Evolutionary conservation across 2,888 invertebrate species (phyloP).

Genomic region (Pristionchus maxplancki): DNA sequence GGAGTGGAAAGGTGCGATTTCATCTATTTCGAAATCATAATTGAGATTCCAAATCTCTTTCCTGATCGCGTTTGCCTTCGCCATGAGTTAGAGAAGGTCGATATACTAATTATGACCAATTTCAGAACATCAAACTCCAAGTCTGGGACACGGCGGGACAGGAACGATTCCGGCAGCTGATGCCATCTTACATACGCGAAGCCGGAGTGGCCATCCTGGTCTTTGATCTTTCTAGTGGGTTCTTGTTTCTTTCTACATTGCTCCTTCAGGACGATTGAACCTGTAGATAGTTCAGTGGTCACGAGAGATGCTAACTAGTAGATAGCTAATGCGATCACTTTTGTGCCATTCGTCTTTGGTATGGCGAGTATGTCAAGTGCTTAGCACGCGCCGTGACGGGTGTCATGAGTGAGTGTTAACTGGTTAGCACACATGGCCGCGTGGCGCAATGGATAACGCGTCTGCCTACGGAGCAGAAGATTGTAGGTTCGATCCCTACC

Average conservation of each 20-base stretch:
- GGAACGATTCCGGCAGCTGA: constrained; percentile 64
- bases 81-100: no score
- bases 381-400: background rate
- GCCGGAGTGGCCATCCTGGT: constrained; percentile 62
- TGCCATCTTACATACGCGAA: constrained; percentile 63
- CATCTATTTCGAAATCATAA: background rate
- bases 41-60: background rate
- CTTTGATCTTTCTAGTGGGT: constrained; percentile 47
- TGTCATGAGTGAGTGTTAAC: background rate
- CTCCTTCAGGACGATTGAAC: no score
- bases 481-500: constrained; percentile 75
- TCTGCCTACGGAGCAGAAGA: constrained; percentile 78
- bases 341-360: background rate
- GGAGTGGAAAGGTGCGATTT: constrained; percentile 59
- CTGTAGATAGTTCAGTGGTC: no score
- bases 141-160: constrained; percentile 68
- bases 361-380: background rate
- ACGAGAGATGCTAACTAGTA: no score
- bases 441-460: constrained; percentile 70
- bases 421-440: constrained; percentile 22
- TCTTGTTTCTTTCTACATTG: background rate
- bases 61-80: no score
- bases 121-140: constrained; percentile 61
- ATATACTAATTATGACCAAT: no score
- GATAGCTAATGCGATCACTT: no score